Evolutionary conservation across 2,113 vertebrate genomes (phyloP).

Genomic region (Ochotona curzoniae): DNA sequence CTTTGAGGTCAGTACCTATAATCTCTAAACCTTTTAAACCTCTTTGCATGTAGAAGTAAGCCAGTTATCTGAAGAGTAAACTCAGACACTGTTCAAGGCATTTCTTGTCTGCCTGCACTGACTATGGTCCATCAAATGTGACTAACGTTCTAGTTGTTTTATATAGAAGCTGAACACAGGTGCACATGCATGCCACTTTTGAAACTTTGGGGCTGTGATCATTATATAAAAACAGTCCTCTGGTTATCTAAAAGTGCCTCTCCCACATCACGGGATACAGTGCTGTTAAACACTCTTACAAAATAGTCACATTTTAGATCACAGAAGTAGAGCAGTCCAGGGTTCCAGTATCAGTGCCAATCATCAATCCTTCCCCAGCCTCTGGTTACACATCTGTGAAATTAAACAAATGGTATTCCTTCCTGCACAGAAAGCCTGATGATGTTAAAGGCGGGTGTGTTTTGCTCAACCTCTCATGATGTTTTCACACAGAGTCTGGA

Average conservation of each 20-base stretch:
- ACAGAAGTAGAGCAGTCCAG: not conserved
- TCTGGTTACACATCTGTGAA: not conserved
- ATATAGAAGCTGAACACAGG: not conserved
- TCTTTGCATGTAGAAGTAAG: conserved; percentile 50
- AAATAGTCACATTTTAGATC: not conserved
- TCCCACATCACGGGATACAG: not conserved
- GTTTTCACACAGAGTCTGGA: not conserved
- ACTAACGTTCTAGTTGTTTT: not conserved
- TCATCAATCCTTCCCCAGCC: not conserved
- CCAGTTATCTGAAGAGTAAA: conserved; percentile 67
- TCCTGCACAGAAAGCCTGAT: not conserved
- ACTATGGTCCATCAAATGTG: not conserved
- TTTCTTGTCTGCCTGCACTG: not conserved
- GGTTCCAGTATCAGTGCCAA: not conserved
- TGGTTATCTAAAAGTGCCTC: not conserved
- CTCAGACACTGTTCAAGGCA: not conserved
- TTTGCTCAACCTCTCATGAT: not conserved
- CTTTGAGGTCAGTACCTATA: conserved; percentile 59
- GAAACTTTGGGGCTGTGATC: not conserved
- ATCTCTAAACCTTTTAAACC: conserved; percentile 68
- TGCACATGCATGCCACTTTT: not conserved
- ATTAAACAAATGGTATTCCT: not conserved
- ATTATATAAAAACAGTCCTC: not conserved
- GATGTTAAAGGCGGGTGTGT: not conserved
- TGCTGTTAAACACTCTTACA: not conserved